phyloP scores from a whole-genome alignment of 2,113 vertebrate genomes.

The Gymnocephalus cernua region DNA sequence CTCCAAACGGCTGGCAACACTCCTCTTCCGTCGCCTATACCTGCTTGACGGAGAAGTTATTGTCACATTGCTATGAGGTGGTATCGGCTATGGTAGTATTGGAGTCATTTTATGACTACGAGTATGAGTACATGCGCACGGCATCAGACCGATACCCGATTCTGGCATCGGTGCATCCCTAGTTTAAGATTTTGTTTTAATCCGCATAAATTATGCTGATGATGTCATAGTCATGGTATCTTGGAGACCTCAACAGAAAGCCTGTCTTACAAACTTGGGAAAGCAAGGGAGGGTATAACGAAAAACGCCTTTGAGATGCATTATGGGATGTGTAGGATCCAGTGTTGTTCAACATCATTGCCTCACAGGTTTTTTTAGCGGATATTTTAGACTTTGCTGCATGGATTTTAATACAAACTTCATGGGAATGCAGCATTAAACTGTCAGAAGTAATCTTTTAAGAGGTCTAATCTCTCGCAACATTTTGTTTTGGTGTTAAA shows the following conservation, averaged over 20 bases:
- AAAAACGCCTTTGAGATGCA: not conserved
- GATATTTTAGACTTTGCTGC: not conserved
- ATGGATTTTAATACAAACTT: not conserved
- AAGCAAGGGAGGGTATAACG: not conserved
- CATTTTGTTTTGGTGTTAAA: constrained; percentile 32
- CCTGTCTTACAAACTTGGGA: not conserved
- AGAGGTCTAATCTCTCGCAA: constrained; percentile 13
- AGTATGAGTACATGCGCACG: too few species aligned
- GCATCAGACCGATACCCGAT: too few species aligned
- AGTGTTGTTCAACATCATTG: not conserved
- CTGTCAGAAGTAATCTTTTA: not conserved
- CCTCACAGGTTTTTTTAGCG: not conserved
- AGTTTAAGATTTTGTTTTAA: too few species aligned
- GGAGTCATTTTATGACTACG: too few species aligned
- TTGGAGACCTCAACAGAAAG: not conserved
- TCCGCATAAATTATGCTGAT: too few species aligned
- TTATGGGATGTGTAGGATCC: not conserved
- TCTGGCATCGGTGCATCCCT: too few species aligned
- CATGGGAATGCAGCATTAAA: not conserved
- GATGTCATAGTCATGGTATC: not conserved
- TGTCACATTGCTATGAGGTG: too few species aligned
- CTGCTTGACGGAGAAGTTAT: too few species aligned
- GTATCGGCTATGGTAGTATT: too few species aligned
- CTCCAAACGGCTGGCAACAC: too few species aligned
- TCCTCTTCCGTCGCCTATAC: too few species aligned